A percentile compares a stretch with the other conserved stretches of the same genome.
phyloP scores from a whole-genome alignment of 2,888 invertebrate species.

The Homarus gammarus region DNA sequence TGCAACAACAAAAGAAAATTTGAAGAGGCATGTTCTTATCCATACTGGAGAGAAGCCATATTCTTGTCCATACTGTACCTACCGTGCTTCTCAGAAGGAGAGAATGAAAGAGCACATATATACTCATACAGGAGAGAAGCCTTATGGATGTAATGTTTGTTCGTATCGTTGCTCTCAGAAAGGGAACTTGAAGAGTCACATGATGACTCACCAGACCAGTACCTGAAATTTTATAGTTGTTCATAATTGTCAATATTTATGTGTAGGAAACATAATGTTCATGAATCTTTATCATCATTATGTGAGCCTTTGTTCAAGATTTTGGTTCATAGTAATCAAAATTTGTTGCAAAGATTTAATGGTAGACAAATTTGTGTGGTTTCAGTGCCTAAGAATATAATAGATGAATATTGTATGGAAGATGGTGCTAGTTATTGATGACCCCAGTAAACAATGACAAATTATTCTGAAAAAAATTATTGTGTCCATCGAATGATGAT shows the following conservation, averaged over 20 bases:
- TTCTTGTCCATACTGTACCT: slow-evolving; percentile 62
- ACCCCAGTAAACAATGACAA: no score
- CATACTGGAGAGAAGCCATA: slow-evolving; percentile 66
- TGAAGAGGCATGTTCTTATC: slow-evolving; percentile 67
- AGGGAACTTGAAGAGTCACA: slow-evolving; percentile 72
- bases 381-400: no score
- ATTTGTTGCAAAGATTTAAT: not conserved
- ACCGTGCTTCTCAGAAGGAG: slow-evolving; percentile 69
- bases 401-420: no score
- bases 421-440: no score
- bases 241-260: not conserved
- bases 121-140: slow-evolving; percentile 66
- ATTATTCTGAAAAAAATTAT: no score
- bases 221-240: slow-evolving; percentile 9
- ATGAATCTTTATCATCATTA: not conserved
- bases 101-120: slow-evolving; percentile 70
- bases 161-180: slow-evolving; percentile 69
- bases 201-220: slow-evolving; percentile 53
- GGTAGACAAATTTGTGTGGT: no score
- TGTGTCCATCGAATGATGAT: no score
- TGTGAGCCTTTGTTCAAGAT: not conserved
- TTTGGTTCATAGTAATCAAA: not conserved
- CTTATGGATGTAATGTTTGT: slow-evolving; percentile 62
- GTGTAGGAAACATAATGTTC: not conserved
- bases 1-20: slow-evolving; percentile 70